Percentiles rank a stretch among this genome's conserved stretches.
Evolutionary conservation across 2,888 invertebrate species (phyloP).

Genomic region (Spisula subtruncata): DNA sequence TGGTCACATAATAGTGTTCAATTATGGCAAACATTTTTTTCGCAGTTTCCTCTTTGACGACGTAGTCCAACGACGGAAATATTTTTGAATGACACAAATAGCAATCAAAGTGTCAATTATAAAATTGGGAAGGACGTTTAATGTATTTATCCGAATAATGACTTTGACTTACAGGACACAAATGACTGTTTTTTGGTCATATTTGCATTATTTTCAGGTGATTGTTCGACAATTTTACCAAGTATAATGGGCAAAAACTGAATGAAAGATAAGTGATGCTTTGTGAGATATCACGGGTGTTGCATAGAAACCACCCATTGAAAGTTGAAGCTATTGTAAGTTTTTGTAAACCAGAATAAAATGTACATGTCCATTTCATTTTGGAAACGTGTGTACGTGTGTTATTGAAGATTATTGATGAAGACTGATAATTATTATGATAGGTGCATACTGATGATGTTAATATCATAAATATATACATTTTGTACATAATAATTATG

Average conservation of each 20-base stretch:
- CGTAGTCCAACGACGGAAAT: background rate
- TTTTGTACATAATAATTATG: too few relatives aligned
- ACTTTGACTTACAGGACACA: background rate
- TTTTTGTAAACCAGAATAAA: too few relatives aligned
- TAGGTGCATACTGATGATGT: too few relatives aligned
- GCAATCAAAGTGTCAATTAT: background rate
- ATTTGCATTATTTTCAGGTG: background rate
- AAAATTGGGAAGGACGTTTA: background rate
- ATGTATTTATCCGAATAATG: constrained; percentile 13
- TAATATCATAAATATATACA: too few relatives aligned
- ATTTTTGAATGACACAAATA: background rate
- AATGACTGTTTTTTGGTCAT: background rate
- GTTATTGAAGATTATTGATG: too few relatives aligned
- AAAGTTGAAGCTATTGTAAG: too few relatives aligned
- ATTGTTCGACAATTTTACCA: background rate
- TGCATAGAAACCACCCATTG: too few relatives aligned
- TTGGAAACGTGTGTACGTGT: too few relatives aligned
- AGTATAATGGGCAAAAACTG: background rate
- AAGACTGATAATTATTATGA: too few relatives aligned
- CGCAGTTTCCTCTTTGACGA: background rate
- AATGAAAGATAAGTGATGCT: too few relatives aligned
- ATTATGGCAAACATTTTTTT: background rate
- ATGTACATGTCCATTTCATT: too few relatives aligned
- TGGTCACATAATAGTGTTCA: background rate
- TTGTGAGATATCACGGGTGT: too few relatives aligned